Evolutionary conservation across 2,888 invertebrate genomes (phyloP), one percentile per base, ranked within the genome.

Genomic region (Cordilura impudica): DNA sequence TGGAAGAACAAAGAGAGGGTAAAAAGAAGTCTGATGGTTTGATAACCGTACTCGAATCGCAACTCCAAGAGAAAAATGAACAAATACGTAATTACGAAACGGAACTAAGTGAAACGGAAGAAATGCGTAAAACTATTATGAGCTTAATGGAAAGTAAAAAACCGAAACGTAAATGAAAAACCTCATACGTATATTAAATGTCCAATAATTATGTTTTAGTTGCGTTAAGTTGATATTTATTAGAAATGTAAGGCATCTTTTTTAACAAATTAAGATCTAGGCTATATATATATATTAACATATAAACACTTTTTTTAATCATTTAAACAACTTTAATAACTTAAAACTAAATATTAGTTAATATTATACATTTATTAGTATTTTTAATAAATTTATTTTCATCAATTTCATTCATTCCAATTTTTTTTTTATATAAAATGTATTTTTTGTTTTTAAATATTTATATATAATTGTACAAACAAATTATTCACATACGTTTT

Each of bases 81-180:
- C 86, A 86, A 69, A 85, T 89, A 75, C 86, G 87, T 19, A 82
- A 79, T 67, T 86, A 87, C 18, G 89, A 89, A 80, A 81, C 82
- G 67, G 89, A 89, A 79, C 82, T 88, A 2, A 87, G 86, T 74
- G 89, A 89, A 83, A 89, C 88, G 0, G 89, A 89, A 77, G 89
- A 89, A 67, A 74, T 89, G 83, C 87, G 89, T 23, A 89, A 88
- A 82, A 89, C 89, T 4, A 88, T 89, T 53, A 85, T 89, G 83
- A 88, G 88, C 78, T 83, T 89, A 4, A 89, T 89, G 89, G 88
- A 89, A 69, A 89, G 89, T 82, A 89, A 89, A 82, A 88, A 88
- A 73, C 88, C 89, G 7, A 89, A 89, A 69, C 84, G 89, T 31
- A 89, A 89, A 74, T 77, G 54, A 49, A 19, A n/a, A 21, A 43